Base-by-base conservation (phyloP, 2,113 vertebrate genomes). In the Alces alces region DNA sequence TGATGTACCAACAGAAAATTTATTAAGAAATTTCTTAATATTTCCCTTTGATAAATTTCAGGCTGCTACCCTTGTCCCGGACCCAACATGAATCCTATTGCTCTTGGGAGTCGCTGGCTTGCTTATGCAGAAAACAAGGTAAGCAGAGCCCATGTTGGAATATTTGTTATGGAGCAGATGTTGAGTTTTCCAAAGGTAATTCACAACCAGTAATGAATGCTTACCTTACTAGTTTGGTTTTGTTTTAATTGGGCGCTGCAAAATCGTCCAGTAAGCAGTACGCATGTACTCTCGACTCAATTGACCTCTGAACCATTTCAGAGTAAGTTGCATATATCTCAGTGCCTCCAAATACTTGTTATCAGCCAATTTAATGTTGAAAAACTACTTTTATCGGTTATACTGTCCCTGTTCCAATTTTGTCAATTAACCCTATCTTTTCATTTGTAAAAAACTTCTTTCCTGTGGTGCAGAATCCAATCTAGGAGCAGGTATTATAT, bases 111-210 rank as follows among this genome's bases (percentile, higher is more conserved):
- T 95, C 99, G 99, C 88, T 99, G 99, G 99, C 99, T 99, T 66
- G 99, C 99, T 93, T 99, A 99, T 83, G 99, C 99, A 83, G 99
- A 99, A 98, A 99, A 99, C 98, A 99, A 99, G 99, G 99, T 99
- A 99, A 98, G 58, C 54, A 16, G 80, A 70, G 47, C 5, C 45
- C 83, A 43, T 1, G 14, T 23, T 91, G n/a, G 43, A 7, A 79
- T 47, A n/a, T 78, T 76, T 95, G 21, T 76, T 60, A 80, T 57
- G 43, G 61, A 87, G 19, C 30, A 88, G 58, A 19, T 86, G 0
- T 64, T 84, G 61, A 70, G 45, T 47, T 91, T 95, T 94, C 30
- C 57, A 3, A 36, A 90, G 86, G 7, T 76, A 28, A 94, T 91
- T 86, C 82, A 33, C 21, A 36, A 33, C 23, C 36, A 86, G 2